A percentile compares a stretch with the other conserved stretches of the same genome.
Evolutionary conservation across 2,113 vertebrate genomes (phyloP).

Genomic region (Meleagris gallopavo): DNA sequence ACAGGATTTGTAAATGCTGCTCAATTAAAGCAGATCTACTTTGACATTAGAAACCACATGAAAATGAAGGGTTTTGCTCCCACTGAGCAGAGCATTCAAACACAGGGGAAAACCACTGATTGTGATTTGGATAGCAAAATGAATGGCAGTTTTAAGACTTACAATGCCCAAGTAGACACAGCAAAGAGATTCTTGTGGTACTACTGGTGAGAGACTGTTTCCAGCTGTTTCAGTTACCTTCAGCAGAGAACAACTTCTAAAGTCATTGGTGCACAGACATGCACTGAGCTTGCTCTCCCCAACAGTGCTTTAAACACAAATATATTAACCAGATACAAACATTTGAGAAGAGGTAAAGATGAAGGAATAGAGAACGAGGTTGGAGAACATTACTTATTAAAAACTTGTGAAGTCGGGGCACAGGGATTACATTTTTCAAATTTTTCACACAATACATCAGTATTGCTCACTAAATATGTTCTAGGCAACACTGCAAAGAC

Average conservation of each 20-base stretch:
- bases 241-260: not conserved
- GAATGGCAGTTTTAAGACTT: not conserved
- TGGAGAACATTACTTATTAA: not conserved
- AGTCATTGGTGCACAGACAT: not conserved
- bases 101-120: not conserved
- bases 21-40: not conserved
- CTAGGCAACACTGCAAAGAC: not conserved
- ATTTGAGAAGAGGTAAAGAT: not conserved
- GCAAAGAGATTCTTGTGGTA: not conserved
- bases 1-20: not conserved
- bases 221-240: not conserved
- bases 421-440: too few relatives aligned
- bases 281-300: not conserved
- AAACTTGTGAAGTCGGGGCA: not conserved
- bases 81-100: not conserved
- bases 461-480: not conserved
- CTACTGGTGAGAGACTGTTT: not conserved
- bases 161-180: fast-evolving
- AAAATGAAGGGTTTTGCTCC: not conserved
- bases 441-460: not conserved
- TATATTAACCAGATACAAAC: not conserved
- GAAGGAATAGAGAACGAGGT: not conserved
- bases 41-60: fast-evolving
- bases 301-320: not conserved
- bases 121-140: not conserved